These are phyloP conservation scores for Gambusia yucatana DNA, from an alignment of 2,797 vertebrate species.

Conservation along the genomic window DNA sequence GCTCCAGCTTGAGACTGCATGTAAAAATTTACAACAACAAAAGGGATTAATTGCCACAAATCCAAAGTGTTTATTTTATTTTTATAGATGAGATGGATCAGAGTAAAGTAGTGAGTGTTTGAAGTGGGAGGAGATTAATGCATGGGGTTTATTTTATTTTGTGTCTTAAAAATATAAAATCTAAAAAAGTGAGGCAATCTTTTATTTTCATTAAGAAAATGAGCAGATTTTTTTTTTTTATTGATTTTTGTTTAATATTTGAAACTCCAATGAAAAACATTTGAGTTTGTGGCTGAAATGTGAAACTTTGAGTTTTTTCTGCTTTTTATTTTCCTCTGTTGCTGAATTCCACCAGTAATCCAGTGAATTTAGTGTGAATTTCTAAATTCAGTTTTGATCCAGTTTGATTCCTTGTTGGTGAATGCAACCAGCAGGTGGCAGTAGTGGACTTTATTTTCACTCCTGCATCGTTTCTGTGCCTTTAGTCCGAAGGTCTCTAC, in stretches of 20 bases:
- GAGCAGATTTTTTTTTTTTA: too few species aligned
- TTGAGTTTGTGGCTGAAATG: background rate
- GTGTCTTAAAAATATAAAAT: background rate
- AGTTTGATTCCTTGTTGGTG: background rate
- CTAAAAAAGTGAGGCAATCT: background rate
- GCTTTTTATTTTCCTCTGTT: background rate
- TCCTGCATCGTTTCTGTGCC: background rate
- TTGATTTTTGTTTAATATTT: background rate
- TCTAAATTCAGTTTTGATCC: background rate
- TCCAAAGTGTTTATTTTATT: background rate
- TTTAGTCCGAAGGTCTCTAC: constrained; percentile 16
- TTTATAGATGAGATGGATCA: background rate
- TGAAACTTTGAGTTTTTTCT: background rate
- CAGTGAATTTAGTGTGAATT: background rate
- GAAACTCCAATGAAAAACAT: background rate
- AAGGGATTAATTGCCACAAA: too few species aligned
- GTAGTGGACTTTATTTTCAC: constrained; percentile 64
- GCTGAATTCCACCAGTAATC: background rate
- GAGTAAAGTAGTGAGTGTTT: background rate
- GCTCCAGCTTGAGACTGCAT: background rate
- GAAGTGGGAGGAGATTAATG: background rate
- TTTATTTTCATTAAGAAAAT: too few species aligned
- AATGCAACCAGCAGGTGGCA: constrained; percentile 79
- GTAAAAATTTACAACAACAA: background rate
- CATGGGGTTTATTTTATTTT: background rate